A percentile compares a stretch with the other conserved stretches of the same genome.
Conservation (phyloP, 2,113 vertebrate genomes). For the Prolemur simus region DNA sequence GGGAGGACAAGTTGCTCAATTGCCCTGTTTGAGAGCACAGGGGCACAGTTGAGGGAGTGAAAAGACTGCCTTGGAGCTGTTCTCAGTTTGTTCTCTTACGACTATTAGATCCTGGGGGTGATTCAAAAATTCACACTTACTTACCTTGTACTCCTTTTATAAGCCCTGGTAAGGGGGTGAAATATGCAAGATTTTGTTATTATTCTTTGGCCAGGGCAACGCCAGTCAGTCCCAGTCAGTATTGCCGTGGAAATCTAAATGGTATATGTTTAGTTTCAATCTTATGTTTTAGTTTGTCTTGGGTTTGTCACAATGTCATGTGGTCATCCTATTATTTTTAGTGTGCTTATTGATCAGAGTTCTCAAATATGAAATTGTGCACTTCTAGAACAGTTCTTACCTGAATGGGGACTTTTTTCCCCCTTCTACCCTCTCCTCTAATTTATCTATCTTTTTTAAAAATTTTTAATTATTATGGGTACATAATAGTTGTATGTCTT, state of each 20-base stretch:
- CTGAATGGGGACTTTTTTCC: background rate
- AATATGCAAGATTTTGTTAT: background rate
- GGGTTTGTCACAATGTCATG: background rate
- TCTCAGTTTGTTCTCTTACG: background rate
- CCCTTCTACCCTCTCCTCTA: background rate
- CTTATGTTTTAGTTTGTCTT: background rate
- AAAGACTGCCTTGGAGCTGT: background rate
- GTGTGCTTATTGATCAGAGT: background rate
- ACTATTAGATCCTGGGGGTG: background rate
- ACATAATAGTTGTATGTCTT: too few species aligned
- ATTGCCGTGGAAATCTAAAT: background rate
- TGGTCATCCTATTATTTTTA: background rate
- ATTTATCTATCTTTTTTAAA: too few species aligned
- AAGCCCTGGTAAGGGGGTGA: background rate
- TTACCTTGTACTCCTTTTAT: background rate
- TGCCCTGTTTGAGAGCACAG: background rate
- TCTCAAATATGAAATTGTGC: background rate
- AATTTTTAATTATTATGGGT: too few species aligned
- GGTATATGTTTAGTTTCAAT: background rate
- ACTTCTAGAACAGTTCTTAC: background rate
- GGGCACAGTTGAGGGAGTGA: background rate
- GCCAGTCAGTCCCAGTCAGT: background rate
- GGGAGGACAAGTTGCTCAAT: background rate
- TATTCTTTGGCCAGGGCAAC: background rate
- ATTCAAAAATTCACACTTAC: background rate